Evolutionary conservation across 2,797 vertebrate species (phyloP).

Genomic region (Buceros bicornis): DNA sequence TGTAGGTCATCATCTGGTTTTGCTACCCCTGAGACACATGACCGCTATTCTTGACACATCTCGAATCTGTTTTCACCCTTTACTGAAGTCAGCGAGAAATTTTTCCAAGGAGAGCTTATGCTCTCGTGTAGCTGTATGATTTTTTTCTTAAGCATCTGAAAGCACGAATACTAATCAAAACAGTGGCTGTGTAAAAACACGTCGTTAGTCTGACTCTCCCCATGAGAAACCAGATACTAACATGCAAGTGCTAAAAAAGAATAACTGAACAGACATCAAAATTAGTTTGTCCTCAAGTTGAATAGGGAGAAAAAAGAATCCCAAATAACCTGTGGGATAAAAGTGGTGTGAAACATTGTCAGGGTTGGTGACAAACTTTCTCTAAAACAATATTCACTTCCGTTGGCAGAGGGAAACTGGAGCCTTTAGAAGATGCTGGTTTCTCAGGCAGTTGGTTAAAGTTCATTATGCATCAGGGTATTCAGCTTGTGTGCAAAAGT

Average conservation of each 20-base stretch:
- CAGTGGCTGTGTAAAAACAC: background rate
- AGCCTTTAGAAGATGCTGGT: background rate
- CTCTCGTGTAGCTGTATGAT: background rate
- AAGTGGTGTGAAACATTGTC: background rate
- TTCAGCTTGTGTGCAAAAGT: background rate
- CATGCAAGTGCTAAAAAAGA: background rate
- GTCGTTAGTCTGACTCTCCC: background rate
- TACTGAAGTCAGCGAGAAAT: background rate
- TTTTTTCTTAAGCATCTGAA: background rate
- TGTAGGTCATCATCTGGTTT: background rate
- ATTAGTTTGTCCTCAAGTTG: background rate
- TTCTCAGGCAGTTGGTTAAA: background rate
- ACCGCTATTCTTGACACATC: background rate
- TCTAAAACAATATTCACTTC: background rate
- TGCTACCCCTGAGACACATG: background rate
- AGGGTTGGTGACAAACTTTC: background rate
- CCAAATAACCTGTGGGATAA: background rate
- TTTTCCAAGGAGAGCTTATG: background rate
- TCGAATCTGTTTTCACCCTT: background rate
- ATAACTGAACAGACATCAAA: background rate
- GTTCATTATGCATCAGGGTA: background rate
- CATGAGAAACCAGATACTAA: background rate
- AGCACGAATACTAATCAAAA: background rate
- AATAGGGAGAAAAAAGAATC: background rate
- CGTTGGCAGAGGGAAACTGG: background rate